Conservation (phyloP, 2,888 invertebrate genomes). For the Macropis europaea region DNA sequence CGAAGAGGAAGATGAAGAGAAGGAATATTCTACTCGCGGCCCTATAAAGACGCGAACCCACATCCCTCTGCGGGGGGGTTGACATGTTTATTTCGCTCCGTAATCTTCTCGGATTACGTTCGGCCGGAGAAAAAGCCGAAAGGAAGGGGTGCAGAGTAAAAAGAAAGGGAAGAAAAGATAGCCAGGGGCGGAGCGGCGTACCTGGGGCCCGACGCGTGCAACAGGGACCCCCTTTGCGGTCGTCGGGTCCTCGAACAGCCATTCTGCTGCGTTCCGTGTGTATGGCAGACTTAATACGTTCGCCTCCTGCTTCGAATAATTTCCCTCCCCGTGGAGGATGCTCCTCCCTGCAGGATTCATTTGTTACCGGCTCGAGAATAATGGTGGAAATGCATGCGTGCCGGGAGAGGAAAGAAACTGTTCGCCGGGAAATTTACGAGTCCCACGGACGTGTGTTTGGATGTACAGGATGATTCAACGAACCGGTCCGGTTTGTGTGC, state of each 20-base stretch:
- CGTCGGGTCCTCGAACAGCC: slow-evolving; percentile 12
- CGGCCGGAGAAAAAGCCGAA: slow-evolving; percentile 10
- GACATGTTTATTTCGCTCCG: slow-evolving; percentile 74
- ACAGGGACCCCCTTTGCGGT: slow-evolving; percentile 36
- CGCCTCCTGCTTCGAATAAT: neutral
- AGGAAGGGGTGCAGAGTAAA: slow-evolving; percentile 26
- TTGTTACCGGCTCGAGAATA: slow-evolving; percentile 13
- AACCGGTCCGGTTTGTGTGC: neutral
- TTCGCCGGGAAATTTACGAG: slow-evolving; percentile 32
- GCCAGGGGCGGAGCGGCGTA: slow-evolving; percentile 34
- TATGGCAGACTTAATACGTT: slow-evolving; percentile 10
- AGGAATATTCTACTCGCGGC: slow-evolving; percentile 49
- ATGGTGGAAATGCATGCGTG: slow-evolving; percentile 15
- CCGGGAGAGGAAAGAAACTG: slow-evolving; percentile 8
- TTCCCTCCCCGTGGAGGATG: neutral
- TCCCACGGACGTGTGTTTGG: slow-evolving; percentile 2
- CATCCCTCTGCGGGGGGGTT: slow-evolving; percentile 62
- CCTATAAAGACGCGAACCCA: slow-evolving; percentile 65
- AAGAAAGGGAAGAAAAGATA: slow-evolving; percentile 43
- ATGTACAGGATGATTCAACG: slow-evolving; percentile 2
- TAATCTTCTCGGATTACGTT: slow-evolving; percentile 75
- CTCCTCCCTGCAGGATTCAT: neutral
- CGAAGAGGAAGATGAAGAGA: slow-evolving; percentile 13
- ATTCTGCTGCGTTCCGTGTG: too few species aligned
- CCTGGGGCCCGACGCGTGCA: slow-evolving; percentile 35